phyloP scores from a whole-genome alignment of 2,888 invertebrate genomes.

The Matsumyia berberina region DNA sequence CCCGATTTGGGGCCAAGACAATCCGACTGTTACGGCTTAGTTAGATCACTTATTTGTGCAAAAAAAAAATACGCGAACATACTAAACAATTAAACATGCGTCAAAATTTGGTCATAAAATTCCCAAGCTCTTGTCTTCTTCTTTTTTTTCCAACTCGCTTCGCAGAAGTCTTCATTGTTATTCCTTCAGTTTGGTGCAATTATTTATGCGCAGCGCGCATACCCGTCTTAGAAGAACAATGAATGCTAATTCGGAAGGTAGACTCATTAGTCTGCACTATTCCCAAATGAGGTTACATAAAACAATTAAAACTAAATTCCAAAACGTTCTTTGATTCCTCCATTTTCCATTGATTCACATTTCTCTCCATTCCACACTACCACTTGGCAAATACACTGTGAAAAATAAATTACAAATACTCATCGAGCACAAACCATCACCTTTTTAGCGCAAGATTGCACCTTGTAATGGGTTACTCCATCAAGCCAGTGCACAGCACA shows the following conservation, averaged over 20 bases:
- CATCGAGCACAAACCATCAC: slow-evolving; percentile 67
- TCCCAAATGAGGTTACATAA: slow-evolving; percentile 65
- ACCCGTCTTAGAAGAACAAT: slow-evolving; percentile 25
- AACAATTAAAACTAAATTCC: slow-evolving; percentile 58
- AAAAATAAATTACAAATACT: slow-evolving; percentile 39
- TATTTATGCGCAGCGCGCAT: slow-evolving; percentile 27
- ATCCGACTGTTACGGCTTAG: slow-evolving; percentile 1
- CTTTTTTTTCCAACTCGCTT: no score
- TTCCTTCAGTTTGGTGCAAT: slow-evolving; percentile 18
- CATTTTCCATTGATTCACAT: slow-evolving; percentile 26
- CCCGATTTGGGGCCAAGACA: slow-evolving; percentile 2
- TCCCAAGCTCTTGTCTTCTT: background rate
- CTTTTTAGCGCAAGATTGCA: slow-evolving; percentile 75
- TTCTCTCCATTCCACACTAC: slow-evolving; percentile 11
- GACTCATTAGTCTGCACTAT: slow-evolving; percentile 54
- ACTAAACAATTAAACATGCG: slow-evolving; percentile 22
- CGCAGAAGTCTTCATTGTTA: slow-evolving; percentile 25
- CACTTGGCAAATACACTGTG: slow-evolving; percentile 6
- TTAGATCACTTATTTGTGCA: slow-evolving; percentile 33
- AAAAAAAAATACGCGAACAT: background rate
- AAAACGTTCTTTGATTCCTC: slow-evolving; percentile 35
- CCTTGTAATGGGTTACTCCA: slow-evolving; percentile 65
- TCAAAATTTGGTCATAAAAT: slow-evolving; percentile 20
- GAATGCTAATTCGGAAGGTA: slow-evolving; percentile 49
- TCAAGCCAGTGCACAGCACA: slow-evolving; percentile 40